Base-by-base conservation (phyloP, 2,113 vertebrate species). In the Penelope pileata region DNA sequence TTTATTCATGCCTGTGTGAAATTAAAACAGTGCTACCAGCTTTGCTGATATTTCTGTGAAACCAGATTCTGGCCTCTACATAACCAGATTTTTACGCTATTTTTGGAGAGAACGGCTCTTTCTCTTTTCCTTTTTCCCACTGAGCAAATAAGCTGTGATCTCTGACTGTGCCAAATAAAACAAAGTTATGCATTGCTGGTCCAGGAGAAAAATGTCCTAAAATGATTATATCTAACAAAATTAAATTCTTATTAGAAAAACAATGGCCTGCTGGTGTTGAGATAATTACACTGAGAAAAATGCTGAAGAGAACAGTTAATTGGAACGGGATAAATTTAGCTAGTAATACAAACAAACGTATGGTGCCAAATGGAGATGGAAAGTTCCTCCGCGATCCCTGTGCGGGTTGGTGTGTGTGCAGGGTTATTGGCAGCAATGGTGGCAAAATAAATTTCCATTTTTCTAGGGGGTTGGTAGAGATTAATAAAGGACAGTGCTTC, bases 171-270 rank as follows among this genome's bases (percentile, higher is more conserved):
- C 95, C 87, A 95, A 96, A 91, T 62, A 43, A 93, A 96, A 81
- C 64, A 70, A 92, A 91, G 81, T 64, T 86, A 68, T 84, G 83
- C 90, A 69, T 43, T 1, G 1, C 60, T 36, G 53, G 92, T 79
- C 76, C 50, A 83, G 75, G 34, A 62, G 91, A 83, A 81, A 86
- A 72, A 86, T 14, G 73, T 58, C 91, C 90, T 84, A 84, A 90
- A 95, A 82, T 62, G 16, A 96, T 90, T 95, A 42, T 42, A 96
- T 92, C 64, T 94, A 92, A 96, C 86, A 90, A 96, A 97, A 95
- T 95, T 93, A 94, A 95, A 96, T 81, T 93, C 90, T 93, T 95
- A 81, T 84, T 94, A 90, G 53, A 95, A 93, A 96, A 96, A 88
- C 88, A 96, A 91, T 1, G 3, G 73, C 76, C 93, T 94, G 90